Evolutionary conservation across 2,888 invertebrate genomes (phyloP).

Genomic region (Caenorhabditis sp.): DNA sequence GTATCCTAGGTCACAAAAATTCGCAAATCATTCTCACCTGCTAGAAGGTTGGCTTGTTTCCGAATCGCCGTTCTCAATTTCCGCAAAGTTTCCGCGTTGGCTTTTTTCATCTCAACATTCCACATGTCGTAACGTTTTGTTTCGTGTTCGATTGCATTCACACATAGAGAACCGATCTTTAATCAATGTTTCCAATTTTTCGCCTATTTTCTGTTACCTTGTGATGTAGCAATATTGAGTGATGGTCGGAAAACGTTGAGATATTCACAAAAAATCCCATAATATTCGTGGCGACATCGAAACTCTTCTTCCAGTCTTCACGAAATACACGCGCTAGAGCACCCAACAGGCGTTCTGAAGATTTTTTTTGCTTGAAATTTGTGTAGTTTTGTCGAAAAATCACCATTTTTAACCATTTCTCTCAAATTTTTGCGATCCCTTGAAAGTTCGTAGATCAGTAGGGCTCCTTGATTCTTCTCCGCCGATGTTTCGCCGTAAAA

Average conservation of each 20-base stretch:
- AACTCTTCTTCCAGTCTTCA: constrained; percentile 96
- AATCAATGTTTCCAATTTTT: too few species aligned
- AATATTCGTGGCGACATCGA: constrained; percentile 93
- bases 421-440: constrained; percentile 92
- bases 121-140: constrained; percentile 90
- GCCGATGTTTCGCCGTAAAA: constrained; percentile 84
- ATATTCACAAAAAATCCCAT: constrained; percentile 96
- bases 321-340: constrained; percentile 91
- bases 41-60: constrained; percentile 86
- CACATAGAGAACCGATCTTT: constrained; percentile 84
- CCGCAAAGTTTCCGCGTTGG: constrained; percentile 72
- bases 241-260: constrained; percentile 92
- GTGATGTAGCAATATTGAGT: constrained; percentile 90
- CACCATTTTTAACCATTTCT: constrained; percentile 90
- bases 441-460: constrained; percentile 87
- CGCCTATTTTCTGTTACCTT: constrained; percentile 79
- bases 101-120: constrained; percentile 75
- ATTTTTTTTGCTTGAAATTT: constrained; percentile 1
- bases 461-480: constrained; percentile 89
- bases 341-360: constrained; percentile 84
- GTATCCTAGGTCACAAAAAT: too few species aligned
- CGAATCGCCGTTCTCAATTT: constrained; percentile 87
- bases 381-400: neutral
- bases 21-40: too few species aligned
- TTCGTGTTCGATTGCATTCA: constrained; percentile 95